Evolutionary conservation across 2,113 vertebrate species (phyloP).

Genomic region (Carlito syrichta): DNA sequence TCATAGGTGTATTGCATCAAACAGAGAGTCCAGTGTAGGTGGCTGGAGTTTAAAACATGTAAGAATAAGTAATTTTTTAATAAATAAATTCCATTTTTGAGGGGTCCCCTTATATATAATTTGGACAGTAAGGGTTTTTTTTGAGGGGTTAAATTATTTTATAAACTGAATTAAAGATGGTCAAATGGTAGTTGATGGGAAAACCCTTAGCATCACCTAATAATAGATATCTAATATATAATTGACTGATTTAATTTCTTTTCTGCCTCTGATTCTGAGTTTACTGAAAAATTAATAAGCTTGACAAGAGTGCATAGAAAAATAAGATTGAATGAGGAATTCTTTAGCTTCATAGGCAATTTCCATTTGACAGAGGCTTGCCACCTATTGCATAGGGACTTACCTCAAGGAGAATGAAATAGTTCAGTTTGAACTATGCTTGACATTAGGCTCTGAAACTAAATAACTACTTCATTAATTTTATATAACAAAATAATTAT

Average conservation of each 20-base stretch:
- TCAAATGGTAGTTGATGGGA: not conserved
- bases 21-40: too few relatives aligned
- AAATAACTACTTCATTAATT: constrained; percentile 18
- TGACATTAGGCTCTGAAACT: not conserved
- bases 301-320: not conserved
- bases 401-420: not conserved
- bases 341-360: not conserved
- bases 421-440: not conserved
- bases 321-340: not conserved
- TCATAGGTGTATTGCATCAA: too few relatives aligned
- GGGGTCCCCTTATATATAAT: too few relatives aligned
- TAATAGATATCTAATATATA: not conserved
- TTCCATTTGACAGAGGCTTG: not conserved
- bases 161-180: not conserved
- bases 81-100: too few relatives aligned
- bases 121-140: not conserved
- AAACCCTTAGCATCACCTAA: not conserved
- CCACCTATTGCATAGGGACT: not conserved
- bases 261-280: not conserved
- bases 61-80: too few relatives aligned
- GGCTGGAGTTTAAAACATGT: too few relatives aligned
- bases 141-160: not conserved
- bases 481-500: not conserved
- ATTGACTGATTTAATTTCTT: not conserved
- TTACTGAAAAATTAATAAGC: constrained; percentile 31